Percentiles rank a stretch among this genome's conserved stretches.
Conservation (phyloP, 2,113 vertebrate genomes). For the Phasianus colchicus region DNA sequence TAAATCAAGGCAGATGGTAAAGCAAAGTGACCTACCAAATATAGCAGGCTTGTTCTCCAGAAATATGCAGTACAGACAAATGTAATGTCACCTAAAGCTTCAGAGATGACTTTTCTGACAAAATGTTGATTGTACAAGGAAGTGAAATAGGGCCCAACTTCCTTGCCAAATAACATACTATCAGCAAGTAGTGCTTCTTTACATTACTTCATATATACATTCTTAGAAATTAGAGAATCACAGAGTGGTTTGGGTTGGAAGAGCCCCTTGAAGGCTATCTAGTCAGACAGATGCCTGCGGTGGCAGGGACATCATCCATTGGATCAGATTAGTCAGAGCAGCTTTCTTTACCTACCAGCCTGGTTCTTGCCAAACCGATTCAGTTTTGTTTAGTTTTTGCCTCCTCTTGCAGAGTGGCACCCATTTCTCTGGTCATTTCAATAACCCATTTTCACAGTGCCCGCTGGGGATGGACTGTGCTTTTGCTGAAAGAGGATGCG, state of each 20-base stretch:
- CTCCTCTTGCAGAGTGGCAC: neutral
- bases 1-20: conserved; percentile 57
- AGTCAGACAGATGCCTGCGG: neutral
- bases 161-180: accelerated
- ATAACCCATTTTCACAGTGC: neutral
- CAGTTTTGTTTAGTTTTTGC: neutral
- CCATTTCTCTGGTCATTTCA: accelerated
- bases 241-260: neutral
- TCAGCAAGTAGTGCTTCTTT: neutral
- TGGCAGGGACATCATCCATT: neutral
- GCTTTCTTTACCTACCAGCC: neutral
- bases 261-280: neutral
- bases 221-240: neutral
- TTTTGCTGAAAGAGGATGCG: accelerated
- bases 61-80: conserved; percentile 12
- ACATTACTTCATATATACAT: neutral
- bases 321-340: neutral
- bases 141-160: neutral
- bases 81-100: conserved; percentile 33
- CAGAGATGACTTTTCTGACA: neutral
- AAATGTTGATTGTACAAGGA: neutral
- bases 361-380: neutral
- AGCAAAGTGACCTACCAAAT: conserved; percentile 45
- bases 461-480: neutral
- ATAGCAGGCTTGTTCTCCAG: conserved; percentile 5